Percentiles rank a stretch among this genome's conserved stretches.
Evolutionary conservation across 2,888 invertebrate species (phyloP).

Genomic region (Meteorus colon): DNA sequence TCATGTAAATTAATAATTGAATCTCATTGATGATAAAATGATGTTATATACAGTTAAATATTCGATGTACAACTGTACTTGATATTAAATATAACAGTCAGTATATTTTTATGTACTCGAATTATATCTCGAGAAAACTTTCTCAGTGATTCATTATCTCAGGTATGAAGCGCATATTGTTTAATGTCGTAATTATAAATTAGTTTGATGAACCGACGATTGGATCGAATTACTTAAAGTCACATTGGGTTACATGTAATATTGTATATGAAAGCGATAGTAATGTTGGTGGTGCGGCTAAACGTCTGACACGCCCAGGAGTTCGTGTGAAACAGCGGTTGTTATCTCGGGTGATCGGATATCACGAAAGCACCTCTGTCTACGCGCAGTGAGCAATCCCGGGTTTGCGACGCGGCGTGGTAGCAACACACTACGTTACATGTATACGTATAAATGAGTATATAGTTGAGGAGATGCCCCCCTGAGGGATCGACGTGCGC

Average conservation of each 20-base stretch:
- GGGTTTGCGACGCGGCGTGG: not conserved
- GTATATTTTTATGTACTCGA: too few relatives aligned
- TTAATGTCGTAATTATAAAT: not conserved
- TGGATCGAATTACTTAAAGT: conserved; percentile 22
- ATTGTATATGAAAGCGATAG: not conserved
- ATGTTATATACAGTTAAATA: too few relatives aligned
- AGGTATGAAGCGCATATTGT: conserved; percentile 20
- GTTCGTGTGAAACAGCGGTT: conserved; percentile 51
- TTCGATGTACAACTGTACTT: too few relatives aligned
- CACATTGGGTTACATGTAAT: not conserved
- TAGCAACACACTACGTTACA: conserved; percentile 8
- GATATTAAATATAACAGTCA: too few relatives aligned
- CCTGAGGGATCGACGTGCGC: conserved; percentile 4
- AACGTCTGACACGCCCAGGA: conserved; percentile 53
- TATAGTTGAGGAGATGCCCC: not conserved
- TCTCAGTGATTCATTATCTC: too few relatives aligned
- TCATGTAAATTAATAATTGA: too few relatives aligned
- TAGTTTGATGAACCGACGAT: conserved; percentile 15
- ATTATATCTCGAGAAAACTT: too few relatives aligned
- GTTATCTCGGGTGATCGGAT: conserved; percentile 47
- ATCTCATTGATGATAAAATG: too few relatives aligned
- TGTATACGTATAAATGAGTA: not conserved
- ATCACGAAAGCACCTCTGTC: conserved; percentile 36
- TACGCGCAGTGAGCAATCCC: conserved; percentile 16
- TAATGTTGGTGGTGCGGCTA: conserved; percentile 41